Evolutionary conservation across 2,888 invertebrate species (phyloP).

Genomic region (Drosophila yooni): DNA sequence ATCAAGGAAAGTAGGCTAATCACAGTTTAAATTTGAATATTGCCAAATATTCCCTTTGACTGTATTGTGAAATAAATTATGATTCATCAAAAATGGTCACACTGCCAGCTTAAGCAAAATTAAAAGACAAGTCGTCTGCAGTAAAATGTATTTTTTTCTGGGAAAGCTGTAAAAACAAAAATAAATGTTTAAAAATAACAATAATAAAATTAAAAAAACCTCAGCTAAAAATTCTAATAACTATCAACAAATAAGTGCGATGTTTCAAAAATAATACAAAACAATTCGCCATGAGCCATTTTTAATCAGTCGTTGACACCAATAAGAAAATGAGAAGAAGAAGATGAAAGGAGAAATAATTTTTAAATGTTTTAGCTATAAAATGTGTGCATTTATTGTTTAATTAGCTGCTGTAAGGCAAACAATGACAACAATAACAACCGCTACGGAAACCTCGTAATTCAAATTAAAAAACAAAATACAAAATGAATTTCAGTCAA

Average conservation of each 20-base stretch:
- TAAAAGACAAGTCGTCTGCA: neutral
- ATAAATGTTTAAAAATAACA: conserved; percentile 10
- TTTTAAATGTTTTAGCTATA: neutral
- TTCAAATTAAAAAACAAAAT: conserved; percentile 12
- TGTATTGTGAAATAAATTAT: neutral
- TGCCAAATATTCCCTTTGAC: neutral
- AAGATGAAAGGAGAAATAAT: neutral
- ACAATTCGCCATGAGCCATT: conserved; percentile 28
- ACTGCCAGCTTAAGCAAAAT: neutral
- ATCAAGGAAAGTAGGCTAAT: neutral
- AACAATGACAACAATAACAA: conserved; percentile 22
- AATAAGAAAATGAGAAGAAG: neutral
- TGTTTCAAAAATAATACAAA: conserved; percentile 1
- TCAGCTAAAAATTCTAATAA: conserved; percentile 3
- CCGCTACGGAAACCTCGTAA: conserved; percentile 9
- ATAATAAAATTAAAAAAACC: conserved; percentile 4
- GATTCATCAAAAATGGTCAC: neutral
- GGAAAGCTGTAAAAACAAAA: neutral
- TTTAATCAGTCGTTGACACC: conserved; percentile 35
- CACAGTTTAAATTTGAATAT: neutral
- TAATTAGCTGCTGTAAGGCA: conserved; percentile 50
- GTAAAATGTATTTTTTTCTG: neutral
- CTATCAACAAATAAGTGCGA: neutral
- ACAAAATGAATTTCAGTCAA: conserved; percentile 54
- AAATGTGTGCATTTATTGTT: conserved; percentile 40